phyloP scores from a whole-genome alignment of 30 jellyfish, hydroid and myxozoan genomes.

The Nemopilema nomurai region DNA sequence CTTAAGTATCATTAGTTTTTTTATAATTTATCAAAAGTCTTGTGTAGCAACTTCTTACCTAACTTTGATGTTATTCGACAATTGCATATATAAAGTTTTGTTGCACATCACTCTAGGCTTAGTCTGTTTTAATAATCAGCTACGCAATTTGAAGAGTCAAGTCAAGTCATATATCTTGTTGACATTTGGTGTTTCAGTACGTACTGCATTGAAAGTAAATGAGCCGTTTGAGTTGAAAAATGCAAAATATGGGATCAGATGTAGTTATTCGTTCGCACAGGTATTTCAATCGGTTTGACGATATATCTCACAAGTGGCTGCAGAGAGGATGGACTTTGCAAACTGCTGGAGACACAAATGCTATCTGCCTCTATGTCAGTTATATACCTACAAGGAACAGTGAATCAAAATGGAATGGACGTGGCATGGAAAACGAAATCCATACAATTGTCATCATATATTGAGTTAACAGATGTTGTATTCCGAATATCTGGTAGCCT shows the following conservation, averaged over 20 bases:
- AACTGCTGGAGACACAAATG: background rate
- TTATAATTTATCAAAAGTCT: too few species aligned
- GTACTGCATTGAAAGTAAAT: too few species aligned
- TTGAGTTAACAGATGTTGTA: constrained; percentile 42
- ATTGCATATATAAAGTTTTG: too few species aligned
- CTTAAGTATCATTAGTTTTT: too few species aligned
- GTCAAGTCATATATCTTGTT: too few species aligned
- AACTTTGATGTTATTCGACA: background rate
- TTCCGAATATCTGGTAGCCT: constrained; percentile 45
- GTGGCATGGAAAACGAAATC: constrained; percentile 30
- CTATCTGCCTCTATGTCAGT: background rate
- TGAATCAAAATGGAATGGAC: constrained; percentile 13
- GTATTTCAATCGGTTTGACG: constrained; percentile 23
- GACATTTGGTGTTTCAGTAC: too few species aligned
- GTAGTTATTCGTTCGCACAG: background rate
- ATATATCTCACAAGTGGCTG: constrained; percentile 35
- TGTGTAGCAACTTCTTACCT: background rate
- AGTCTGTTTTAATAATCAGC: too few species aligned
- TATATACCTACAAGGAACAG: constrained; percentile 20
- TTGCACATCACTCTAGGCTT: background rate
- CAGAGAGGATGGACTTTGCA: constrained; percentile 54
- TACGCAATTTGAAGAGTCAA: background rate
- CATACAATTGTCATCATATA: constrained; percentile 10
- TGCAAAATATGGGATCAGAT: too few species aligned
- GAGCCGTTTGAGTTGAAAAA: too few species aligned